Evolutionary conservation across 2,888 invertebrate genomes (phyloP), one percentile per base, ranked within the genome.

Genomic region (Aleiodes testaceus): DNA sequence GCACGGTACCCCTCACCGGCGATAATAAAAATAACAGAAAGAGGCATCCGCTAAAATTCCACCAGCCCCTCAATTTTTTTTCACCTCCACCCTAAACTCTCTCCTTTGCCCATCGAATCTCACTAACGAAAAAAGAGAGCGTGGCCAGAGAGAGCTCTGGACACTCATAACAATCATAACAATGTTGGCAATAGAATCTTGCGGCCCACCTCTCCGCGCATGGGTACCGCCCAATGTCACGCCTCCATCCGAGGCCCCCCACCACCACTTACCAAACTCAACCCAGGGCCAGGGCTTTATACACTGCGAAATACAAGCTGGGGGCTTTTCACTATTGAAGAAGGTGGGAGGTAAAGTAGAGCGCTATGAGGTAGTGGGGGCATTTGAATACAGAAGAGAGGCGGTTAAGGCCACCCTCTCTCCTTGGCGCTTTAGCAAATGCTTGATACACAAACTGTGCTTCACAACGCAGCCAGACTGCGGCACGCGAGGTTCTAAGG

Each of bases 381-480:
- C 36, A 5, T 3, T 36, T 36, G 36, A 36, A 36, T 36, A 36
- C 36, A 36, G 53, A 6, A 53, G 20, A 42, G 74, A 76, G 76
- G 74, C 74, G 74, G 72, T 59, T 45, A 63, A 63, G 75, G 70
- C 66, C 66, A 52, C 67, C 70, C 66, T 75, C 12, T 75, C 52
- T 50, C 67, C 22, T 61, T 55, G 73, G 65, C 78, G 79, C 80
- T 81, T 66, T 74, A 72, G 69, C 79, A 71, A 81, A 79, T 78
- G 76, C 74, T 65, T 79, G 68, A 11, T 73, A 66, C 61, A 22
- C 79, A 79, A 68, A 79, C 77, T 74, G 70, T 55, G 77, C 79
- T 83, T 80, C 87, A 87, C 85, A 85, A 87, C 87, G 87, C 87
- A 87, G 87, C 85, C 80, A 86, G 87, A 84, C 87, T 87, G 87